Evolutionary conservation across 2,888 invertebrate genomes (phyloP), one percentile per base, ranked within the genome.

Genomic region (Hirtodrosophila trivittata): DNA sequence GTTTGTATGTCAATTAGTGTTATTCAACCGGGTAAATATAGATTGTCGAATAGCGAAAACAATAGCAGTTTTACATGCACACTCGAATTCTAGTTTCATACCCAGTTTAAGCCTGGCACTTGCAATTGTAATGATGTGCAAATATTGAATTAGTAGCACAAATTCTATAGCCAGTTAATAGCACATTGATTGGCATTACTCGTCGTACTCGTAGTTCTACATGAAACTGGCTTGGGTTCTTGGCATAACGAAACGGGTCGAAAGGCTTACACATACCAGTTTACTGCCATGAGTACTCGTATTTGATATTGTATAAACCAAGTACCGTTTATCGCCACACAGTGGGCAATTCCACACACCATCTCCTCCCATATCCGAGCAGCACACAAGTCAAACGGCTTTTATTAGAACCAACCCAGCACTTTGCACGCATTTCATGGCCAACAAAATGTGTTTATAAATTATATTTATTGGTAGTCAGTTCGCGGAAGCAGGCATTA

Each of bases 81-180:
- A 57, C 37, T 21, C 35, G 10, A 62, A 54, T 62, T 10, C 26
- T 50, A 38, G 52, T 49, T 50, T 13, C 14, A 35, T 6, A 14
- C 5, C 38, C 41, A 43, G 47, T 63, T 59, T 43, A 41, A 52
- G 49, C 26, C 67, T 26, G 42, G 43, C 51, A 64, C 49, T 57
- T 13, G 45, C 39, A 56, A 55, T 77, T 80, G 81, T 70, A 76
- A 77, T 71, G 64, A 84, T 74, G 82, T 75, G 82, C 75, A 75
- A 81, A 84, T 76, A 81, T 71, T 66, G 58, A 46, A 73, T 54
- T 51, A 57, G 38, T 50, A 50, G 59, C 52, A 32, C n/a, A 41
- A 46, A 12, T 45, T 55, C 43, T 43, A 51, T 21, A 32, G 52
- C 26, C 47, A 65, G 63, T 49, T 50, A 47, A 75, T 64, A 66